These are phyloP conservation scores for Achlya flavicornis DNA, from an alignment of 2,888 invertebrate genomes.

Conservation along the genomic window DNA sequence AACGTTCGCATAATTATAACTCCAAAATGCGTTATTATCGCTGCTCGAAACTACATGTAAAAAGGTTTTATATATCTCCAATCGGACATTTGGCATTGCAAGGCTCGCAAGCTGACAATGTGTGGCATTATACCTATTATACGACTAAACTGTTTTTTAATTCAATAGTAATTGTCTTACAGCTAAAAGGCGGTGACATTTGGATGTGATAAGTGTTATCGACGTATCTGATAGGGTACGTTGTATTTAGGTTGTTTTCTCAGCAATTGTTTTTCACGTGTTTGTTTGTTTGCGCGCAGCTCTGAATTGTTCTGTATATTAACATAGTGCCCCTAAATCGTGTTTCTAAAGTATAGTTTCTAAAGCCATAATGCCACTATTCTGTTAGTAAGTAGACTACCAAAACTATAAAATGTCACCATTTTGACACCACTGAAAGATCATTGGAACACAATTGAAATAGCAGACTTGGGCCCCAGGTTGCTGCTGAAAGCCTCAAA, in stretches of 20 bases:
- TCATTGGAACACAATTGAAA: too few species aligned
- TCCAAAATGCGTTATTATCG: constrained; percentile 9
- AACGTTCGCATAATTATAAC: constrained; percentile 8
- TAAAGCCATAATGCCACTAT: too few species aligned
- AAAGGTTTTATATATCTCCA: constrained; percentile 21
- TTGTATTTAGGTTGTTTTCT: not conserved
- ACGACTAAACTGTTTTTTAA: constrained; percentile 35
- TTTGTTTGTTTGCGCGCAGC: not conserved
- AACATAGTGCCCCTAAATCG: too few species aligned
- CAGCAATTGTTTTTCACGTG: not conserved
- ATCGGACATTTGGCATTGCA: constrained; percentile 22
- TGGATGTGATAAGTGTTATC: constrained; percentile 17
- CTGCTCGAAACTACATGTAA: not conserved
- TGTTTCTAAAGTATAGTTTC: too few species aligned
- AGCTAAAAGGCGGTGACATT: constrained; percentile 47
- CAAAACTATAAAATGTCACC: too few species aligned
- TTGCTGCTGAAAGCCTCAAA: too few species aligned
- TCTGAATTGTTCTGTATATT: not conserved
- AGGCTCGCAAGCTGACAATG: constrained; percentile 64
- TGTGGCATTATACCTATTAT: constrained; percentile 35
- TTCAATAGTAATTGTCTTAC: constrained; percentile 43
- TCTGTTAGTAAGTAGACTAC: too few species aligned
- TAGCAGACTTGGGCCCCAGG: too few species aligned
- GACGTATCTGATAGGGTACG: not conserved
- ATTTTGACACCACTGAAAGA: too few species aligned